phyloP scores from a whole-genome alignment of 2,113 vertebrate genomes.

The Atlantisia rogersi region DNA sequence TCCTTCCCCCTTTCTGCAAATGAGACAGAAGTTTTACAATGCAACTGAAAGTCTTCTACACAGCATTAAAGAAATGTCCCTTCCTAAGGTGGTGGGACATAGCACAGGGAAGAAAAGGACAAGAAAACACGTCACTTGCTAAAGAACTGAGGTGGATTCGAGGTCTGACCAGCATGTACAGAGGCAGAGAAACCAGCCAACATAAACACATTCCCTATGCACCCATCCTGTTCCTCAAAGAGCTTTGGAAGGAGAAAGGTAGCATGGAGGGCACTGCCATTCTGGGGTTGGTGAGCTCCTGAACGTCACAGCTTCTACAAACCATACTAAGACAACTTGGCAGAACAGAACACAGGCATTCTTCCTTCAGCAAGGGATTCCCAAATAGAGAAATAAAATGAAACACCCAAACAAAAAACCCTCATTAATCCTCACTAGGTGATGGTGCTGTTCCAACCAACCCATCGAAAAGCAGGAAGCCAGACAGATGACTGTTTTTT shows the following conservation, averaged over 20 bases:
- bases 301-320: not conserved
- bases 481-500: not conserved
- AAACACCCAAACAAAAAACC: fast-evolving
- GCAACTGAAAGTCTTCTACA: not conserved
- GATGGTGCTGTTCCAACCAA: not conserved
- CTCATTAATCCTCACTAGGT: not conserved
- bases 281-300: not conserved
- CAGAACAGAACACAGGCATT: not conserved
- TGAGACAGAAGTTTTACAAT: fast-evolving
- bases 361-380: not conserved
- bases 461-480: not conserved
- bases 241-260: not conserved
- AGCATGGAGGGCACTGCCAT: fast-evolving
- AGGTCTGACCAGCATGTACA: fast-evolving
- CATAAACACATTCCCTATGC: not conserved
- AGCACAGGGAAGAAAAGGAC: not conserved
- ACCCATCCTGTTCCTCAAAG: not conserved
- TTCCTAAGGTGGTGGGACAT: not conserved
- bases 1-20: not conserved
- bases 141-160: not conserved
- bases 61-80: not conserved
- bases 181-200: not conserved
- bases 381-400: not conserved
- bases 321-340: not conserved
- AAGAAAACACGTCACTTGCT: not conserved